phyloP scores from a whole-genome alignment of 1,140 invertebrate species.

The Heliconius nattereri region DNA sequence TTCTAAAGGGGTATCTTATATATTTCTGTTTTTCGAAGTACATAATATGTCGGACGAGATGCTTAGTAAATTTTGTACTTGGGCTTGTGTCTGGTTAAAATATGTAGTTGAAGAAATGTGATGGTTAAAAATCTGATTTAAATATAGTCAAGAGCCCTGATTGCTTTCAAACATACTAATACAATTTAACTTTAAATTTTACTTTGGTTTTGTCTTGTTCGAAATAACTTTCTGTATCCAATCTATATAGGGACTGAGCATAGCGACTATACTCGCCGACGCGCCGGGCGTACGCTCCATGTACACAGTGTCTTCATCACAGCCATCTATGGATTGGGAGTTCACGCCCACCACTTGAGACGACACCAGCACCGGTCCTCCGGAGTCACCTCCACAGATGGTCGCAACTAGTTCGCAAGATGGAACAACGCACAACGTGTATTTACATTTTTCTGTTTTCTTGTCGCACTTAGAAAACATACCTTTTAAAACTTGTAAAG shows the following conservation, averaged over 20 bases:
- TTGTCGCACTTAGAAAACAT: constrained; percentile 29
- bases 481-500: constrained; percentile 29
- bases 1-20: too few relatives aligned
- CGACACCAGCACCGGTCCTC: constrained; percentile 26
- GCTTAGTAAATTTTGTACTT: too few relatives aligned
- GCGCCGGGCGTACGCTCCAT: neutral
- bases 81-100: too few relatives aligned
- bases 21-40: too few relatives aligned
- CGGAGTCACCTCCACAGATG: constrained; percentile 27
- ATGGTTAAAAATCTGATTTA: too few relatives aligned
- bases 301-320: neutral
- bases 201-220: neutral
- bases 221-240: constrained; percentile 29
- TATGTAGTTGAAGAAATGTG: too few relatives aligned
- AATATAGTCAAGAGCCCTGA: too few relatives aligned
- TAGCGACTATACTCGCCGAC: neutral
- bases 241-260: constrained; percentile 23
- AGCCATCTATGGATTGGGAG: neutral
- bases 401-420: constrained; percentile 21
- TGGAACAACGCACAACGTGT: constrained; percentile 10
- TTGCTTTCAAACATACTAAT: too few relatives aligned
- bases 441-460: neutral
- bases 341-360: constrained; percentile 30
- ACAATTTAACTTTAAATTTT: too few relatives aligned
- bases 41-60: too few relatives aligned